A percentile compares a stretch with the other conserved stretches of the same genome.
Evolutionary conservation across 2,797 vertebrate genomes (phyloP).

Genomic region (Microctenopoma stevenorrisi): DNA sequence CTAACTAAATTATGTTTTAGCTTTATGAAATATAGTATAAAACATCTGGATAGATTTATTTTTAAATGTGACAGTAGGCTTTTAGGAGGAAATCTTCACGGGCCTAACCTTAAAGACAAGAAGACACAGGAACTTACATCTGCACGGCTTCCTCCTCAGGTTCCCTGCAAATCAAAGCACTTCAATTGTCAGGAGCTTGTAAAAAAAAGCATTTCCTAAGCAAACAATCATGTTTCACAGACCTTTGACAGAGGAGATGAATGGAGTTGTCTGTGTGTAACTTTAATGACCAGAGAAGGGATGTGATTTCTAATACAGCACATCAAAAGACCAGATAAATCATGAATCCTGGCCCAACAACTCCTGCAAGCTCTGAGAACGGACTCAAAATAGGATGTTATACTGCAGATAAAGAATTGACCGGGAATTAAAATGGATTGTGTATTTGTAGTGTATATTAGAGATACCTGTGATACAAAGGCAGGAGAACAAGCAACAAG

Average conservation of each 20-base stretch:
- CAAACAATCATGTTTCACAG: constrained; percentile 40
- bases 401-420: constrained; percentile 28
- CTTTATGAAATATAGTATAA: no score
- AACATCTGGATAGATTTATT: no score
- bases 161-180: constrained; percentile 38
- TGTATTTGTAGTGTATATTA: constrained; percentile 3
- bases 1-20: no score
- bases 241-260: constrained; percentile 42
- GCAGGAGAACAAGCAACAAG: constrained; percentile 5
- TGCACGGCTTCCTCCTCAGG: constrained; percentile 23
- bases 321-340: constrained; percentile 36
- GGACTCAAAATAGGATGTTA: constrained; percentile 43
- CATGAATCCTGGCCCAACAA: constrained; percentile 43
- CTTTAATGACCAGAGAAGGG: constrained; percentile 46
- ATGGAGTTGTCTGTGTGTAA: constrained; percentile 43
- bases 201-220: constrained; percentile 42
- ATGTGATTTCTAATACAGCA: constrained; percentile 31
- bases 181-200: constrained; percentile 40
- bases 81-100: no score
- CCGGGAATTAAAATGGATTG: constrained; percentile 25
- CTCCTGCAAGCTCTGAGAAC: constrained; percentile 37
- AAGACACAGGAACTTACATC: constrained; percentile 11
- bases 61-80: no score
- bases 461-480: neutral
- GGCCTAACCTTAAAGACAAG: constrained; percentile 5